Conservation (phyloP, 2,113 vertebrate genomes). For the Propithecus coquereli region DNA sequence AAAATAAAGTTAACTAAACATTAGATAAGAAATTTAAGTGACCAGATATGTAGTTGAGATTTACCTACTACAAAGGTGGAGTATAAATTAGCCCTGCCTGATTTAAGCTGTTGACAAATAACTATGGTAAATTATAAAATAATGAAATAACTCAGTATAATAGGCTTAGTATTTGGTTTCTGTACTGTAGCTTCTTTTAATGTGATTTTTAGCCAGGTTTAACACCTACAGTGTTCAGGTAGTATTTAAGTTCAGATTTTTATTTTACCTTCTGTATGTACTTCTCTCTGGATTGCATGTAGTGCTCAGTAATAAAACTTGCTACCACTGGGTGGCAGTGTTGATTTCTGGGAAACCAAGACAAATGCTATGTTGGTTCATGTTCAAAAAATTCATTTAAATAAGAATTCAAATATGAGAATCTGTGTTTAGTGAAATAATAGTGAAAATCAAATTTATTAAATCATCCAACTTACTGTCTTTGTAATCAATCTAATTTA, state of each 20-base stretch:
- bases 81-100: not conserved
- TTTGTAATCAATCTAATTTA: not conserved
- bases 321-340: constrained; percentile 48
- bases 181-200: too few species aligned
- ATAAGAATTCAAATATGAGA: not conserved
- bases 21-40: not conserved
- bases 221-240: not conserved
- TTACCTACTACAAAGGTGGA: rapidly evolving
- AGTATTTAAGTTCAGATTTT: not conserved
- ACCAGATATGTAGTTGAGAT: not conserved
- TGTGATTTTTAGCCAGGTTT: not conserved
- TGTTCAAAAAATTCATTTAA: constrained; percentile 8
- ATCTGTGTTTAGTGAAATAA: not conserved
- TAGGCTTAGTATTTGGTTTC: not conserved
- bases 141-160: not conserved
- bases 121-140: too few species aligned
- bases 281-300: not conserved
- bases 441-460: not conserved
- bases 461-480: not conserved
- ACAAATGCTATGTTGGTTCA: not conserved
- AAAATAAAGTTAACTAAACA: not conserved
- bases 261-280: not conserved
- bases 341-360: not conserved
- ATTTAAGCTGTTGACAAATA: not conserved
- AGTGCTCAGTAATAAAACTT: not conserved